phyloP scores from a whole-genome alignment of 2,113 vertebrate species.

The Sylvia atricapilla region DNA sequence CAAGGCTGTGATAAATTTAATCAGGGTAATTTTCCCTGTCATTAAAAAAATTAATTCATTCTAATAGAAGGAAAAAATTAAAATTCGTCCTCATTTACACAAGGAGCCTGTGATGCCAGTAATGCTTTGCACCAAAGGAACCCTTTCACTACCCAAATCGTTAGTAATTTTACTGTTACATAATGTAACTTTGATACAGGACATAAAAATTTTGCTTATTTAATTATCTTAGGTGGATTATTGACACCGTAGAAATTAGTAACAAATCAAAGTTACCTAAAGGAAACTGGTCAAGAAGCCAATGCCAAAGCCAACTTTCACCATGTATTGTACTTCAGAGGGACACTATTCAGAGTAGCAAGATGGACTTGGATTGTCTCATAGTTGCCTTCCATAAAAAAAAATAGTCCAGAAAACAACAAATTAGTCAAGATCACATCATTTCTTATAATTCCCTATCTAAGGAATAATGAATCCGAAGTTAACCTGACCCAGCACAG shows the following conservation, averaged over 20 bases:
- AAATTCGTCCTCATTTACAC: background rate
- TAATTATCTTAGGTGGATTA: background rate
- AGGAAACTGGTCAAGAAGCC: background rate
- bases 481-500: background rate
- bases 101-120: background rate
- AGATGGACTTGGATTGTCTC: background rate
- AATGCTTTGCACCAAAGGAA: background rate
- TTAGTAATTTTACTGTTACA: background rate
- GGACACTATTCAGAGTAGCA: background rate
- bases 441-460: background rate
- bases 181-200: background rate
- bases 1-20: background rate
- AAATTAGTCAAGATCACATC: background rate
- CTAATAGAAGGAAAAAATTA: background rate
- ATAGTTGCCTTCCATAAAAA: background rate
- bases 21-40: background rate
- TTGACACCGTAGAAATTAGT: background rate
- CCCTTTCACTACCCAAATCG: background rate
- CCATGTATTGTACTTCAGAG: accelerated
- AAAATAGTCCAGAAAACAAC: background rate
- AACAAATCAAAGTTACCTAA: background rate
- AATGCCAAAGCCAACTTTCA: background rate
- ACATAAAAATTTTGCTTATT: background rate
- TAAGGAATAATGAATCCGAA: background rate
- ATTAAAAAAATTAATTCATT: background rate